Evolutionary conservation across 2,797 vertebrate genomes (phyloP).

Genomic region (Sebastes cheni): DNA sequence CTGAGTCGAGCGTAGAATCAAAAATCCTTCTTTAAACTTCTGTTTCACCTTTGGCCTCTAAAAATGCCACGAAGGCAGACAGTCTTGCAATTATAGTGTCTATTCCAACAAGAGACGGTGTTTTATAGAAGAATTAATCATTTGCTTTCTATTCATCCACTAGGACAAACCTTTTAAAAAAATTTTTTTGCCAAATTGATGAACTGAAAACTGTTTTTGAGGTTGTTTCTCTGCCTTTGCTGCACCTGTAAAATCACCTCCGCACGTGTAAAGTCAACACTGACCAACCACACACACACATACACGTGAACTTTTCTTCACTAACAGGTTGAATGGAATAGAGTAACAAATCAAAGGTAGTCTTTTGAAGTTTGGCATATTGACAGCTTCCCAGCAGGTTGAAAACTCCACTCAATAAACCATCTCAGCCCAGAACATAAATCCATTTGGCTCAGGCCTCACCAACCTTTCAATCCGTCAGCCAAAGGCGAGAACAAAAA

Average conservation of each 20-base stretch:
- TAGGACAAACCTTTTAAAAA: background rate
- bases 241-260: background rate
- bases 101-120: background rate
- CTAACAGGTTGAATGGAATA: slow-evolving; percentile 45
- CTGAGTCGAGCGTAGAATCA: background rate
- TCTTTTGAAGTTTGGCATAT: slow-evolving; percentile 61
- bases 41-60: slow-evolving; percentile 16
- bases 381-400: slow-evolving; percentile 67
- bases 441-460: slow-evolving; percentile 56
- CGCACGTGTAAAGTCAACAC: background rate
- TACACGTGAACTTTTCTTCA: slow-evolving; percentile 45
- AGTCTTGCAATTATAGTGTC: background rate
- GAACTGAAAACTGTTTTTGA: background rate
- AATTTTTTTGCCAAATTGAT: background rate
- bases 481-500: slow-evolving; percentile 31
- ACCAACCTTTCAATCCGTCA: slow-evolving; percentile 60
- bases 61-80: slow-evolving; percentile 9
- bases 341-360: slow-evolving; percentile 60
- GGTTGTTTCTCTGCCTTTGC: background rate
- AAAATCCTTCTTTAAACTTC: slow-evolving; percentile 10
- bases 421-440: slow-evolving; percentile 57
- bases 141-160: background rate
- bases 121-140: background rate
- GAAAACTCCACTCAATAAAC: slow-evolving; percentile 62
- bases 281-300: slow-evolving; percentile 9